Evolutionary conservation across 1,140 invertebrate genomes (phyloP), one percentile per base, ranked within the genome.

Genomic region (Drosophila tsacasi): DNA sequence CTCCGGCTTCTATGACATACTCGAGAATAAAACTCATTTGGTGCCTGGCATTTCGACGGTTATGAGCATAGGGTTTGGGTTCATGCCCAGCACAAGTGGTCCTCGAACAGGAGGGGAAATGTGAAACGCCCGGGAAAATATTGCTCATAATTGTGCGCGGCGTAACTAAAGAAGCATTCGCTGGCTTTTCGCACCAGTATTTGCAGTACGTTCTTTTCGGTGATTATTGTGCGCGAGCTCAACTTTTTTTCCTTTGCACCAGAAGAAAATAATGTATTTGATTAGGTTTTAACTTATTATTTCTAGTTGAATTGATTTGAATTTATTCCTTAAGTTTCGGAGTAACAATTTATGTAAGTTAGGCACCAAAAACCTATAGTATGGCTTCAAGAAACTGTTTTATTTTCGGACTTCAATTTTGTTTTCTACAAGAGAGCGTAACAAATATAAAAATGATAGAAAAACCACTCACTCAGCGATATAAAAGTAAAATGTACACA

Each of bases 131-230:
- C 9, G 32, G 30, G 49, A 40, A 76, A 46, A 49, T 81, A 74
- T 84, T 68, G 50, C 83, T 78, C 73, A 78, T 81, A 87, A 87
- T 79, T 79, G 76, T 60, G 82, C 47, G 60, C 66, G 65, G 60
- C 63, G 65, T 58, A 72, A 72, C 55, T 75, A 62, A 54, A 74
- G 75, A 80, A 83, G 55, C 52, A 60, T 67, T 82, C 55, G 44
- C 57, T 59, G 62, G 46, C 58, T 68, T 69, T 76, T 84, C 49
- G 59, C 77, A 72, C 58, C 15, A n/a, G 40, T 64, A 49, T 49
- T 77, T 66, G 46, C 59, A 42, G 54, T 42, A 39, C 42, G 69
- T 58, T 58, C 50, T 71, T 81, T 57, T 81, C 59, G 73, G 46
- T 81, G 77, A 61, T 52, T 75, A 47, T 59, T 69, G 54, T 44